These are phyloP conservation scores for Steinernema hermaphroditum DNA, from an alignment of 2,888 invertebrate genomes.

Conservation along the genomic window DNA sequence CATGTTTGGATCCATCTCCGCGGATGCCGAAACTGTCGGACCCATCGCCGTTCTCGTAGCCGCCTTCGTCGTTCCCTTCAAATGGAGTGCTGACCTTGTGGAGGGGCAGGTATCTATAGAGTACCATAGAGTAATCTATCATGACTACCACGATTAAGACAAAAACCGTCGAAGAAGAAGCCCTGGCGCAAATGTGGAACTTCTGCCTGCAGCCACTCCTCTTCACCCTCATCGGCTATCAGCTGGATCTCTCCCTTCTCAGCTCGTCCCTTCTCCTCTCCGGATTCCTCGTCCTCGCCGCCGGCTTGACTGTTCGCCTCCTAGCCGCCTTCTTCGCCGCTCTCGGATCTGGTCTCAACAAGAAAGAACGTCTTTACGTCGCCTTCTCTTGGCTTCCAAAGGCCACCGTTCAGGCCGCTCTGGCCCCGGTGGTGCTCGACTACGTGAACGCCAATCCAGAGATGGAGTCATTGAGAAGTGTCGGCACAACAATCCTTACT, in stretches of 20 bases:
- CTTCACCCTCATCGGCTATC: conserved; percentile 26
- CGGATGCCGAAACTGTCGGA: conserved; percentile 32
- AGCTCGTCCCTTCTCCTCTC: background rate
- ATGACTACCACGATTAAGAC: background rate
- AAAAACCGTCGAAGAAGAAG: conserved; percentile 11
- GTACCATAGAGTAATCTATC: background rate
- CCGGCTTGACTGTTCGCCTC: background rate
- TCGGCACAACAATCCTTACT: conserved; percentile 11
- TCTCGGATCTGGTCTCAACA: conserved; percentile 11
- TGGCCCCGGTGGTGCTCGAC: background rate
- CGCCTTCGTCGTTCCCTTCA: conserved; percentile 22
- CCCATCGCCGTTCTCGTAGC: conserved; percentile 32
- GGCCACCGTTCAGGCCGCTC: conserved; percentile 16
- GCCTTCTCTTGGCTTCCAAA: conserved; percentile 22
- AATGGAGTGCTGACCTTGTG: background rate
- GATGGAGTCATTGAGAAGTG: background rate
- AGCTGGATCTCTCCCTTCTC: conserved; percentile 3
- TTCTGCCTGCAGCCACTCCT: conserved; percentile 22
- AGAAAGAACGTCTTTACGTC: conserved; percentile 19
- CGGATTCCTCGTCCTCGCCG: background rate
- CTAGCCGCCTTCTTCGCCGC: conserved; percentile 9
- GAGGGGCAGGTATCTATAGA: background rate
- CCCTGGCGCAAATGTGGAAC: conserved; percentile 12
- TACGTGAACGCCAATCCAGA: background rate
- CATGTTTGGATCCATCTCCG: conserved; percentile 27